Conservation (phyloP, 2,797 vertebrate species). For the Ateles fusciceps region DNA sequence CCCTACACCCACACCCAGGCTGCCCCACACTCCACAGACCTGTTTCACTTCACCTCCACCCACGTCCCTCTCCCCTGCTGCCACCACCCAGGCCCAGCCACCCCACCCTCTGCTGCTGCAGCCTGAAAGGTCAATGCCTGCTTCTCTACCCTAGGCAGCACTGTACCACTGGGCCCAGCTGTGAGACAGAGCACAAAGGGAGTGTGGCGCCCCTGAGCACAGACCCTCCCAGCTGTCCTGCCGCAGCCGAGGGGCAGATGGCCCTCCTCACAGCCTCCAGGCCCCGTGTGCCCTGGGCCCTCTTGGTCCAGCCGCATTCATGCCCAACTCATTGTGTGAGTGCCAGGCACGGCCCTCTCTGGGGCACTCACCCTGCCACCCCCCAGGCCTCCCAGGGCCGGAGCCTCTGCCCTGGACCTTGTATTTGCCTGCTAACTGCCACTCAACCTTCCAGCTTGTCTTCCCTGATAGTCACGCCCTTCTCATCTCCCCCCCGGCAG, state of each 20-base stretch:
- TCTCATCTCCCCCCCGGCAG: rapidly evolving
- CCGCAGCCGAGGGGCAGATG: not conserved
- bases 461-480: rapidly evolving
- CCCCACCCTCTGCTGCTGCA: too few relatives aligned
- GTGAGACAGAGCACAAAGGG: not conserved
- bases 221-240: not conserved
- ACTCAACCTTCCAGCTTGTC: rapidly evolving
- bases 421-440: not conserved
- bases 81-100: not conserved
- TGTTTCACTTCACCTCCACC: too few relatives aligned
- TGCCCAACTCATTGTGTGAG: not conserved
- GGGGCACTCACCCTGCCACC: too few relatives aligned
- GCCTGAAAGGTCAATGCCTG: too few relatives aligned
- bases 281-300: not conserved
- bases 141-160: too few relatives aligned
- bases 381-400: not conserved
- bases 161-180: not conserved
- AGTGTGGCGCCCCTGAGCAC: not conserved
- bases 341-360: not conserved
- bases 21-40: not conserved
- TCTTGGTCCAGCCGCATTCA: not conserved
- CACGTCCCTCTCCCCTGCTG: rapidly evolving
- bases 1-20: too few relatives aligned
- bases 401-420: not conserved
- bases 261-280: not conserved